Evolutionary conservation across 2,888 invertebrate genomes (phyloP).

Genomic region (Clivina fossor): DNA sequence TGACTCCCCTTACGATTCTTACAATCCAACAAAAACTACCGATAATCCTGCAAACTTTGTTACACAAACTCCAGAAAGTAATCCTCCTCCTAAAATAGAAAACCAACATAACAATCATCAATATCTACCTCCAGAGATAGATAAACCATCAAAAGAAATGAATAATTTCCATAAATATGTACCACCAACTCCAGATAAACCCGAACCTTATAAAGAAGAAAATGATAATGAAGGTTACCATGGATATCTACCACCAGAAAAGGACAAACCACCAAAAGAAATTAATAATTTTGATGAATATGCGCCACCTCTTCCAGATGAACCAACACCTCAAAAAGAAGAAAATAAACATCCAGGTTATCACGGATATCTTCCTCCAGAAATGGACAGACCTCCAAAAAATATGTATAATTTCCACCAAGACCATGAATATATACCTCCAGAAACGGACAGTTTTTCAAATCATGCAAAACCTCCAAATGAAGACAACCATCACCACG

Average conservation of each 20-base stretch:
- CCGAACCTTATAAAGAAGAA: conserved; percentile 15
- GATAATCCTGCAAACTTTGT: conserved; percentile 22
- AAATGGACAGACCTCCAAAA: neutral
- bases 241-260: conserved; percentile 42
- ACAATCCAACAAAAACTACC: conserved; percentile 44
- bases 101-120: too few relatives aligned
- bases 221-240: conserved; percentile 37
- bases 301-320: conserved; percentile 39
- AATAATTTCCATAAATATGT: too few relatives aligned
- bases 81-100: too few relatives aligned
- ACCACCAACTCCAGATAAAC: conserved; percentile 15
- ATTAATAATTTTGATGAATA: conserved; percentile 42
- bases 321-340: neutral
- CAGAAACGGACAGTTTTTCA: neutral
- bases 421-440: neutral
- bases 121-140: conserved; percentile 24
- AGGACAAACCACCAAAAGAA: conserved; percentile 15
- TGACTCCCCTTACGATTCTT: conserved; percentile 30
- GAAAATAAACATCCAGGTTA: conserved; percentile 1
- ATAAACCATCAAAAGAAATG: conserved; percentile 26
- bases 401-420: neutral
- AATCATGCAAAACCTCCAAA: conserved; percentile 7
- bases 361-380: neutral
- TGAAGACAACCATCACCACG: neutral
- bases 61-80: conserved; percentile 11